A percentile compares a stretch with the other conserved stretches of the same genome.
Evolutionary conservation across 64 coral and sea anemone genomes (phyloP).

Genomic region (Pocillopora verrucosa): DNA sequence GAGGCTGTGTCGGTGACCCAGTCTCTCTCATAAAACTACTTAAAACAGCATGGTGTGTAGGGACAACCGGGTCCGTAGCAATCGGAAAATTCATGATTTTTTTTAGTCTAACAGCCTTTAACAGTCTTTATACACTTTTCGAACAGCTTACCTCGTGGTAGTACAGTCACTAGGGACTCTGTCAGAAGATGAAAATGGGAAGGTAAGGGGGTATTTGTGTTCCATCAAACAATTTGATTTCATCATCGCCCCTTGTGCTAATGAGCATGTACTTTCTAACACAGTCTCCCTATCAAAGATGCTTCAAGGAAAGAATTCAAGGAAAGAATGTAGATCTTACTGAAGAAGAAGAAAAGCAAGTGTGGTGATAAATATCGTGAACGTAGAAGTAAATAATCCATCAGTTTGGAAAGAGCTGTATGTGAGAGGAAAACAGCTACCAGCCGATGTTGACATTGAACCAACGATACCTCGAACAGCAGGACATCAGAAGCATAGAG

Average conservation of each 20-base stretch:
- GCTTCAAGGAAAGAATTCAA: conserved; percentile 46
- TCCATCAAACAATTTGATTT: conserved; percentile 58
- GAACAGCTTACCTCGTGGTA: conserved; percentile 54
- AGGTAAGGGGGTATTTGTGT: conserved; percentile 45
- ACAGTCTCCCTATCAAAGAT: conserved; percentile 50
- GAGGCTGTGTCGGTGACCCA: too few relatives aligned
- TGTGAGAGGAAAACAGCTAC: conserved; percentile 72
- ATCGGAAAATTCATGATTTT: too few relatives aligned
- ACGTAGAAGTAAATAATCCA: conserved; percentile 73
- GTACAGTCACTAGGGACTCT: conserved; percentile 79
- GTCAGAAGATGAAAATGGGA: conserved; percentile 71
- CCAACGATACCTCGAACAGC: conserved; percentile 73
- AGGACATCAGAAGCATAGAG: conserved; percentile 77
- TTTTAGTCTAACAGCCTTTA: too few relatives aligned
- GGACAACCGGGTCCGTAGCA: too few relatives aligned
- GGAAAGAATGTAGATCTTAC: conserved; percentile 13
- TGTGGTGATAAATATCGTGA: conserved; percentile 77
- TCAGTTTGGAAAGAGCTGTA: conserved; percentile 82
- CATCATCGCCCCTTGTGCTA: conserved; percentile 46
- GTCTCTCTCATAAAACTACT: too few relatives aligned
- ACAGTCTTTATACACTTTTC: conserved; percentile 82
- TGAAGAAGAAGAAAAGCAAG: conserved; percentile 47
- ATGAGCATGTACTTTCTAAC: conserved; percentile 58
- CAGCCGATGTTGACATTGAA: conserved; percentile 60
- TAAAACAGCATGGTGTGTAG: too few relatives aligned